Evolutionary conservation across 2,797 vertebrate genomes (phyloP).

Genomic region (Clangula hyemalis): DNA sequence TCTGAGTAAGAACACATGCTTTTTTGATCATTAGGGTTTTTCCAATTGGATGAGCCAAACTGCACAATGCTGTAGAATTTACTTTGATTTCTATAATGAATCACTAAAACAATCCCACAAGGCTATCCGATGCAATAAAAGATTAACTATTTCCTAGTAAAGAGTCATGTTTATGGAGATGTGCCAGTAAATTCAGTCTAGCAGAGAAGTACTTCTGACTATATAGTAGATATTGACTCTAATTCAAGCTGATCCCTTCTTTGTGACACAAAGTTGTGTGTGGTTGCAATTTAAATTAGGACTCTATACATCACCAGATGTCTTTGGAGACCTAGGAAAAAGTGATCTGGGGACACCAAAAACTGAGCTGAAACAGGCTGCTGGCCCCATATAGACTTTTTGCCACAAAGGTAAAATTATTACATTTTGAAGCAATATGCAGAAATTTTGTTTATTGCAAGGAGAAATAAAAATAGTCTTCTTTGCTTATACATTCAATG

Average conservation of each 20-base stretch:
- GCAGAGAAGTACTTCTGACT: neutral
- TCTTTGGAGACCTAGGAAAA: neutral
- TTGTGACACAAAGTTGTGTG: neutral
- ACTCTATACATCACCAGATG: neutral
- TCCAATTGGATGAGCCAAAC: conserved; percentile 76
- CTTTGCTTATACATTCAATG: neutral
- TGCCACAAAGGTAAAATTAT: neutral
- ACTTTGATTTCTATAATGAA: conserved; percentile 77
- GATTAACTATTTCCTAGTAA: conserved; percentile 69
- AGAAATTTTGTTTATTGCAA: neutral
- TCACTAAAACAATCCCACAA: conserved; percentile 61
- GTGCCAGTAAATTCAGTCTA: conserved; percentile 20
- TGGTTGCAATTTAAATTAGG: neutral
- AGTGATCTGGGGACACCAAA: neutral
- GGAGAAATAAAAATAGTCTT: neutral
- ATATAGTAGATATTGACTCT: neutral
- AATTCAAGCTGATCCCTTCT: neutral
- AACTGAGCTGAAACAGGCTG: neutral
- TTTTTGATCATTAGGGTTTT: conserved; percentile 78
- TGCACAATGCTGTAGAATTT: conserved; percentile 68
- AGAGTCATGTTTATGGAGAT: conserved; percentile 6
- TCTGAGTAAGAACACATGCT: conserved; percentile 81
- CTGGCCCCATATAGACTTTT: neutral
- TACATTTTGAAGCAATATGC: neutral
- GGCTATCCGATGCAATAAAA: conserved; percentile 59